Conservation (phyloP, 2,888 invertebrate genomes). For the Caenorhabditis wallacei region DNA sequence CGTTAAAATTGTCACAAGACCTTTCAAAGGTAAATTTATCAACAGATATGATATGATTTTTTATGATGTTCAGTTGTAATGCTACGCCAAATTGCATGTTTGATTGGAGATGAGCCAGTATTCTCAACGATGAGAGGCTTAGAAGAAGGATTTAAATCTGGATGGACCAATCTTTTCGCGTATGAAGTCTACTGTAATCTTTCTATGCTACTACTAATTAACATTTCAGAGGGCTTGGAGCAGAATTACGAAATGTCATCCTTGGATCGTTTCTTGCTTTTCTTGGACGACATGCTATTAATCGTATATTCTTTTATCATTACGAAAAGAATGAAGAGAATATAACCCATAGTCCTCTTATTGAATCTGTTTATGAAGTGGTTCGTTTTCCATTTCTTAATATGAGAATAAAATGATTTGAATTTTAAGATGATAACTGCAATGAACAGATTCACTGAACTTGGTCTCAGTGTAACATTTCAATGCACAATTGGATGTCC, state of each 20-base stretch:
- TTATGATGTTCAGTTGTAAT: conserved; percentile 88
- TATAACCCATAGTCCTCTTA: not conserved
- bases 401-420: not conserved
- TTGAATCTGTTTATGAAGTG: conserved; percentile 19
- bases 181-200: no score
- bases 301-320: conserved; percentile 54
- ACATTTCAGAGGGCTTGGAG: conserved; percentile 90
- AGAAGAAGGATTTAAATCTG: conserved; percentile 92
- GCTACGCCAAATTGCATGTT: conserved; percentile 94
- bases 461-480: conserved; percentile 87
- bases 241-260: conserved; percentile 91
- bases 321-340: conserved; percentile 42
- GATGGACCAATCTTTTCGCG: conserved; percentile 88
- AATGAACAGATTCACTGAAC: conserved; percentile 55
- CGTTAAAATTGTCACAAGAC: conserved; percentile 24
- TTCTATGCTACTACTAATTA: not conserved
- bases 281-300: conserved; percentile 85
- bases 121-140: conserved; percentile 87
- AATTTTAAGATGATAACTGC: conserved; percentile 45
- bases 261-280: conserved; percentile 88
- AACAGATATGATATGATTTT: not conserved
- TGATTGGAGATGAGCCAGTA: conserved; percentile 92
- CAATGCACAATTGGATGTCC: conserved; percentile 91
- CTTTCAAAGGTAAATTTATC: conserved; percentile 26
- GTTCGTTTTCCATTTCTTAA: not conserved